Base-by-base conservation (phyloP, 2,113 vertebrate genomes). In the Toxostoma redivivum region DNA sequence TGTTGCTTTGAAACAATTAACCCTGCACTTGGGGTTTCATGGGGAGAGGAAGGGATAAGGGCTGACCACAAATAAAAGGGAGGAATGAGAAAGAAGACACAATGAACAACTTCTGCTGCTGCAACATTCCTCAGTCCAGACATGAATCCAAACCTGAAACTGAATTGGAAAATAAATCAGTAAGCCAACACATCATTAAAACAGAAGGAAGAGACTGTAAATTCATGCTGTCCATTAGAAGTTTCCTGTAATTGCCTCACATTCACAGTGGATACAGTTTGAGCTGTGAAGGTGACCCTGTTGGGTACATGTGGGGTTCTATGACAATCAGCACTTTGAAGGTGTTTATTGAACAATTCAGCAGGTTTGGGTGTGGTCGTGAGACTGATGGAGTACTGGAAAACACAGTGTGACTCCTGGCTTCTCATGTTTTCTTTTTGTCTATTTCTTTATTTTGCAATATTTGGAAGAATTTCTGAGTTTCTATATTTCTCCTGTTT, bases 161-260 rank as follows among this genome's bases (percentile, higher is more conserved):
- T 64, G 62, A 24, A 28, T 14, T 87, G 94, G 82, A 93, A 94
- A 86, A 94, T 7, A 88, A 85, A 80, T 54, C 65, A 81, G 62
- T 42, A 92, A 82, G 42, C 73, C 81, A 95, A 81, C 12, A 87
- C 51, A 35, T 65, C 56, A 54, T 86, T 96, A 89, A 94, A 71
- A 69, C 37, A 64, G 50, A 94, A 87, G n/a, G 21, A 89, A 81
- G 56, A 70, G 47, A 66, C 45, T 54, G 72, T 56, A 66, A 50
- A 85, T 89, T 88, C 56, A 58, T 33, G 42, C n/a, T 77, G 40
- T 15, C 82, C 44, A 12, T 86, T 81, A 67, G 42, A 47, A 15
- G 27, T 60, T 89, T 81, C 40, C 14, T 61, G 38, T 35, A 74
- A 92, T 76, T 92, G 69, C 21, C 69, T 86, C 42, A 35, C 37